These are phyloP conservation scores for Propsilocerus akamusi DNA, from an alignment of 1,140 invertebrate genomes.

Conservation along the genomic window DNA sequence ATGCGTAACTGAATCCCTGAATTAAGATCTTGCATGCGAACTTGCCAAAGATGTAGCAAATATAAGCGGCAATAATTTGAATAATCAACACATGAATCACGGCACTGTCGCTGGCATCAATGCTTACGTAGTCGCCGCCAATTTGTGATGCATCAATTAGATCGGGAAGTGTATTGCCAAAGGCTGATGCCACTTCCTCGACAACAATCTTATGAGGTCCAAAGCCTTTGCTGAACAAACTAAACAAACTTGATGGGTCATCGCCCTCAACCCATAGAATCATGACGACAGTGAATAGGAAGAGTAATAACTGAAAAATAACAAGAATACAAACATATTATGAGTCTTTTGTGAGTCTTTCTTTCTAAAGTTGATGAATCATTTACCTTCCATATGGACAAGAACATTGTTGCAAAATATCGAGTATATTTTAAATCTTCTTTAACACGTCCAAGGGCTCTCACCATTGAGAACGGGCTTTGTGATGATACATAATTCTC, in stretches of 20 bases:
- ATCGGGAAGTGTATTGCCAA: slow-evolving; percentile 39
- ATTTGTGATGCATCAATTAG: slow-evolving; percentile 46
- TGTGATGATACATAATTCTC: slow-evolving; percentile 84
- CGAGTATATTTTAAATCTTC: slow-evolving; percentile 59
- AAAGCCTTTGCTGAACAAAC: slow-evolving; percentile 53
- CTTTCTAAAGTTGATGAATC: too few relatives aligned
- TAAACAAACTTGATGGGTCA: slow-evolving; percentile 57
- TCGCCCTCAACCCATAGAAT: slow-evolving; percentile 56
- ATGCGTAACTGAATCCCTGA: slow-evolving; percentile 90
- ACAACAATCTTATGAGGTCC: slow-evolving; percentile 59
- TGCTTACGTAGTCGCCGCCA: slow-evolving; percentile 47
- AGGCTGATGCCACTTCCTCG: slow-evolving; percentile 40
- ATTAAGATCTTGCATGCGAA: slow-evolving; percentile 94
- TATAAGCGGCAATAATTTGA: slow-evolving; percentile 64
- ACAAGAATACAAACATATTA: too few relatives aligned
- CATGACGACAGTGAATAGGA: slow-evolving; percentile 52
- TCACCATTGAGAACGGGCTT: slow-evolving; percentile 62
- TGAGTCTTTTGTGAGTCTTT: too few relatives aligned
- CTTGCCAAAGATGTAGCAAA: slow-evolving; percentile 84
- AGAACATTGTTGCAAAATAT: slow-evolving; percentile 77
- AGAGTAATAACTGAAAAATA: slow-evolving; percentile 42
- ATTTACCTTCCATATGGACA: slow-evolving; percentile 65
- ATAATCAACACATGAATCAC: slow-evolving; percentile 62
- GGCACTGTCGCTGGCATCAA: slow-evolving; percentile 46
- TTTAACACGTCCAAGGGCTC: slow-evolving; percentile 60